phyloP scores from a whole-genome alignment of 2,888 invertebrate species.

The Aradus depressus region DNA sequence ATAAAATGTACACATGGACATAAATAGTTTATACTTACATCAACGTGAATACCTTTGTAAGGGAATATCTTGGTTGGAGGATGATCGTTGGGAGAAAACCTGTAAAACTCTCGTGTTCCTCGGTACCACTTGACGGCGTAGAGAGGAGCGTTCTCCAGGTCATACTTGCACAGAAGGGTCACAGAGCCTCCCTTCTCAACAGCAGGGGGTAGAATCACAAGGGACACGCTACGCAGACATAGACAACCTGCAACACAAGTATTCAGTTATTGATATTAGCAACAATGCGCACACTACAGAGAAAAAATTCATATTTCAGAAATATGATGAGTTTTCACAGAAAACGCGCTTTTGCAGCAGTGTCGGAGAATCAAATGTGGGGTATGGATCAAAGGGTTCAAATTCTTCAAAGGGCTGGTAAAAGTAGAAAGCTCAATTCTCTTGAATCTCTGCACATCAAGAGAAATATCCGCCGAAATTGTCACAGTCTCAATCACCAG shows the following conservation, averaged over 20 bases:
- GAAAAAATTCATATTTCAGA: too few species aligned
- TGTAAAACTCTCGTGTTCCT: conserved; percentile 71
- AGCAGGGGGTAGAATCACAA: conserved; percentile 56
- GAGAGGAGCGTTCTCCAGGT: conserved; percentile 61
- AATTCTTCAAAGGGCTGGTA: too few species aligned
- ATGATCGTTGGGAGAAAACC: conserved; percentile 64
- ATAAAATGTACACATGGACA: neutral
- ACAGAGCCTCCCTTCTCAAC: conserved; percentile 58
- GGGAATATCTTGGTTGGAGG: conserved; percentile 63
- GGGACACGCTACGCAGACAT: conserved; percentile 57
- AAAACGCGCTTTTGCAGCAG: too few species aligned
- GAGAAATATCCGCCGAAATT: too few species aligned
- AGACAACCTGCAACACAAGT: conserved; percentile 45
- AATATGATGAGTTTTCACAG: too few species aligned
- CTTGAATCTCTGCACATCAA: too few species aligned
- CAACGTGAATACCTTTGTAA: conserved; percentile 61
- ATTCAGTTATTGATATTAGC: too few species aligned
- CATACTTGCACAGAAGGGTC: conserved; percentile 60
- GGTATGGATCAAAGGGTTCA: too few species aligned
- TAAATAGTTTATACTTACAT: conserved; percentile 54
- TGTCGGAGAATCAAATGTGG: too few species aligned
- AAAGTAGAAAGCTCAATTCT: too few species aligned
- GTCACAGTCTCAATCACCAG: too few species aligned
- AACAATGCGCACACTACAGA: too few species aligned
- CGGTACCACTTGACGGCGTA: conserved; percentile 83